Evolutionary conservation across 2,113 vertebrate genomes (phyloP).

Genomic region (Lota lota): DNA sequence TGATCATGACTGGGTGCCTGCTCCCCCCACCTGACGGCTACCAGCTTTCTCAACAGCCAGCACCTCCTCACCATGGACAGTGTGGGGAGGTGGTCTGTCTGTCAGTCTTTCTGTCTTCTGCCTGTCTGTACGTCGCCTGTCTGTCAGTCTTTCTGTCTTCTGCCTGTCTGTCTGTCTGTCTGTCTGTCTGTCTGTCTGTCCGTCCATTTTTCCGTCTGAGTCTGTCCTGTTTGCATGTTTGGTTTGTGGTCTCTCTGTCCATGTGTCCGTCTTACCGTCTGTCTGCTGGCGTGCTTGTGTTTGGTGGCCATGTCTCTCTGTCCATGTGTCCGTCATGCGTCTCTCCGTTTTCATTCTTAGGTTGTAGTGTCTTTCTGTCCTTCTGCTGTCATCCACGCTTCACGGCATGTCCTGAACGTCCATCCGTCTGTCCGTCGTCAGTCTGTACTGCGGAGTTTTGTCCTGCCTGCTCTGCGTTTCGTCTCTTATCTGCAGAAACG

Average conservation of each 20-base stretch:
- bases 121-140: neutral
- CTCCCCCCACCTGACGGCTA: too few species aligned
- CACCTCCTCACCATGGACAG: too few species aligned
- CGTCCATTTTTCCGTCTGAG: neutral
- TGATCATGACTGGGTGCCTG: too few species aligned
- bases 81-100: neutral
- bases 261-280: neutral
- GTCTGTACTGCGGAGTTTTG: neutral
- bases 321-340: too few species aligned
- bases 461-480: slow-evolving; percentile 3
- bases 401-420: neutral
- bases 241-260: neutral
- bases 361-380: neutral
- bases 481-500: neutral
- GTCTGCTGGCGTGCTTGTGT: slow-evolving; percentile 9
- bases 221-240: too few species aligned
- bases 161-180: slow-evolving; percentile 14
- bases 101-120: slow-evolving; percentile 39
- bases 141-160: slow-evolving; percentile 2
- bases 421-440: neutral
- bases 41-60: too few species aligned
- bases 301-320: neutral
- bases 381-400: slow-evolving; percentile 20
- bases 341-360: too few species aligned
- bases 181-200: slow-evolving; percentile 18